These are phyloP conservation scores for Chrysemys picta DNA, from an alignment of 2,113 vertebrate species.

Conservation along the genomic window DNA sequence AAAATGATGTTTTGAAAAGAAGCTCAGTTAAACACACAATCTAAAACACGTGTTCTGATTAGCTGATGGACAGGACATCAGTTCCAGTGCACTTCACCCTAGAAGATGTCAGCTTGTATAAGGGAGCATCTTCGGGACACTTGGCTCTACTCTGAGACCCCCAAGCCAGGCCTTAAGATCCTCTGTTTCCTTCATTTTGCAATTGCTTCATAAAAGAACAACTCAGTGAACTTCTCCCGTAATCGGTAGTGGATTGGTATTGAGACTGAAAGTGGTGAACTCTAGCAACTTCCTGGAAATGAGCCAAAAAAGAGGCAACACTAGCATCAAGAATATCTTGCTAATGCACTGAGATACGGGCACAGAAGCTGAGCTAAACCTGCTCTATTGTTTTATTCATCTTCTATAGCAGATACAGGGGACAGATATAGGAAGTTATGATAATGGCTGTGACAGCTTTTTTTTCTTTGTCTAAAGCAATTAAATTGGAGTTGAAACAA, in stretches of 20 bases:
- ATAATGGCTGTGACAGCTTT: slow-evolving; percentile 5
- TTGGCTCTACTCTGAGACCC: not conserved
- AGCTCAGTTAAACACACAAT: not conserved
- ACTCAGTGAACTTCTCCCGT: not conserved
- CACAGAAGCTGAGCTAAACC: not conserved
- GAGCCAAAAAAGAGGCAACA: not conserved
- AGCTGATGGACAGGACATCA: not conserved
- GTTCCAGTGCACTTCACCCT: not conserved
- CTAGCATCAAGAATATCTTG: not conserved
- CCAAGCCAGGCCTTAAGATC: not conserved
- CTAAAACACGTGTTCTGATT: fast-evolving
- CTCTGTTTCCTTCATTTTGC: not conserved
- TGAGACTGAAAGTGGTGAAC: fast-evolving
- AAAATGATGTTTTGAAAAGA: slow-evolving; percentile 14
- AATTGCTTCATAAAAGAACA: not conserved
- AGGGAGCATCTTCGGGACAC: not conserved
- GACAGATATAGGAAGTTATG: not conserved
- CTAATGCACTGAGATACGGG: not conserved
- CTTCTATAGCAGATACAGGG: not conserved
- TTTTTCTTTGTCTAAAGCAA: not conserved
- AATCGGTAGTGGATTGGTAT: fast-evolving
- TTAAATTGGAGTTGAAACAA: not conserved
- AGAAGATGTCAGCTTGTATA: not conserved
- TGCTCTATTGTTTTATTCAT: slow-evolving; percentile 7
- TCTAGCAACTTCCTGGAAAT: not conserved